Conservation (phyloP, 2,888 invertebrate genomes). For the Cactoblastis cactorum region DNA sequence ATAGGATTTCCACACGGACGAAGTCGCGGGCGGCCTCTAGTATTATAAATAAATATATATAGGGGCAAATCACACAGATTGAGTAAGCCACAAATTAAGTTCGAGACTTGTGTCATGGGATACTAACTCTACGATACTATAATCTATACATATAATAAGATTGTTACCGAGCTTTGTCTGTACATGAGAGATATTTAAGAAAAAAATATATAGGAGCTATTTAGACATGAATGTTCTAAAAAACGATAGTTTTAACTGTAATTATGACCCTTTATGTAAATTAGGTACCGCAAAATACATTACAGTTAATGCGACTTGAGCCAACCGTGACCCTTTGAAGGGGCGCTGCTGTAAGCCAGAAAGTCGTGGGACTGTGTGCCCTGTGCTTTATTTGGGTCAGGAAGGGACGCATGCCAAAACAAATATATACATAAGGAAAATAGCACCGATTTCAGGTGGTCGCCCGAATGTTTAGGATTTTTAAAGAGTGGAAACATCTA, state of each 20-base stretch:
- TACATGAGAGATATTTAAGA: too few species aligned
- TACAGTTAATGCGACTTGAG: slow-evolving; percentile 8
- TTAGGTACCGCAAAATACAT: neutral
- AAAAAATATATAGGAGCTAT: too few species aligned
- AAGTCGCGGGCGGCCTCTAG: too few species aligned
- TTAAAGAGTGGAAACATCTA: neutral
- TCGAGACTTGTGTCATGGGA: too few species aligned
- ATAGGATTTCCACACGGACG: too few species aligned
- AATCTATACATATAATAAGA: too few species aligned
- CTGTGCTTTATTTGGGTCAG: slow-evolving; percentile 9
- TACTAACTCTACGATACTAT: too few species aligned
- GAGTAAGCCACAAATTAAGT: too few species aligned
- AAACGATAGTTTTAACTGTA: neutral
- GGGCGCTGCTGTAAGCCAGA: neutral
- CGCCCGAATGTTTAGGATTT: neutral
- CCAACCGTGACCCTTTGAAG: neutral
- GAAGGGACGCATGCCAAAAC: slow-evolving; percentile 4
- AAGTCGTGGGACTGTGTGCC: slow-evolving; percentile 6
- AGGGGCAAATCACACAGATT: too few species aligned
- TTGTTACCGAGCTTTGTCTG: too few species aligned
- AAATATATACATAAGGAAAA: slow-evolving; percentile 1
- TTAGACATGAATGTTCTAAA: neutral
- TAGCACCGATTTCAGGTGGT: slow-evolving; percentile 3
- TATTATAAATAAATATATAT: too few species aligned
- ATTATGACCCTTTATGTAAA: neutral